Evolutionary conservation across 2,888 invertebrate species (phyloP), one percentile per base, ranked within the genome.

Genomic region (Chalcis sispes): DNA sequence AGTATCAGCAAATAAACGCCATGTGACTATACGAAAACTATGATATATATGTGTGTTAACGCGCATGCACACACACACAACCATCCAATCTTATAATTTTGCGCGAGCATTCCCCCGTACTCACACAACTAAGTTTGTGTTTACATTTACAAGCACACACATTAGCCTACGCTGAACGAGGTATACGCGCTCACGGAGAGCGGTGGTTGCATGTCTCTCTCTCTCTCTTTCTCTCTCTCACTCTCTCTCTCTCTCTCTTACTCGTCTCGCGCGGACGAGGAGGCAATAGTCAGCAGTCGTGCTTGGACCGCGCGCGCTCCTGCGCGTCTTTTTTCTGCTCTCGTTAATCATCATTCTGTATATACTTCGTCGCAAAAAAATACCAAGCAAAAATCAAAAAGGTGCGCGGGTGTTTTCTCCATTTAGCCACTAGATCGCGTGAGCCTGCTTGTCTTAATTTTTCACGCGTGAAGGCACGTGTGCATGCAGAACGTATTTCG

Each of bases 251-350:
- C 48, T 48, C 15, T 42, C 42, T 42, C 42, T n/a, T n/a, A n/a
- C 42, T 42, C 42, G 42, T 20, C 20, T n/a, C n/a, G n/a, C n/a
- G 48, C 48, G 13, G 18, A 2, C 2, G 48, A 42, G 48, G 48
- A 20, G 2, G 20, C 20, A 20, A 42, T 5, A 42, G 18, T 20
- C 46, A 42, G 42, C 32, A 58, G 58, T 58, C 58, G 69, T 58
- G 46, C 58, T 42, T 69, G 69, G 56, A 56, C 67, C 69, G 69
- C 69, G 56, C 69, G 69, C 66, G 54, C 52, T 52, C 54, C 54
- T 52, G 29, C 27, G 27, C 54, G 62, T 46, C 18, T 27, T 46
- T 62, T 48, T 29, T 18, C 3, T 15, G 1, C 62, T 56, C 27
- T 42, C 52, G 32, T n/a, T n/a, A n/a, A n/a, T n/a, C 65, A 18